Evolutionary conservation across 1,140 invertebrate genomes (phyloP), one percentile per base, ranked within the genome.

Genomic region (Limonius californicus): DNA sequence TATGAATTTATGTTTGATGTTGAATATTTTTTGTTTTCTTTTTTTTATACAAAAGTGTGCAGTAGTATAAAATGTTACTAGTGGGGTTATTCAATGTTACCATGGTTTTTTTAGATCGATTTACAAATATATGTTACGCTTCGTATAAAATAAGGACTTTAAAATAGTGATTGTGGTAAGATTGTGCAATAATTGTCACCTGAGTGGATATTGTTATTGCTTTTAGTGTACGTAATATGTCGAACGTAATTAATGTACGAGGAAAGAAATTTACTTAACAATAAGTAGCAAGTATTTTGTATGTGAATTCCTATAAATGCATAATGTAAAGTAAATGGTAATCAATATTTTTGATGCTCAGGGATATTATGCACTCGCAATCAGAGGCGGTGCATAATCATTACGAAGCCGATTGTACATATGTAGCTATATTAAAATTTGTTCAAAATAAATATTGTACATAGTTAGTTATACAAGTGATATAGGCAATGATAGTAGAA

Each of bases 291-390:
- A 50, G 19, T 50, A 50, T 50, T 50, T 50, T 50, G 45, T 14
- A 21, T 50, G n/a, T 14, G n/a, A 50, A 8, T 50, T 50, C 45
- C 45, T 50, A 50, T 21, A 18, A 50, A 12, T 18, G 45, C 45
- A 45, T 45, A 45, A 45, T 45, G 16, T 45, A 45, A 45, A 45
- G 42, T 4, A 19, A 50, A 50, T 50, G 45, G 45, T 50, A 50
- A 50, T 50, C 45, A 18, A 50, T 50, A 55, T 35, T 55, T 55
- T 35, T 30, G 54, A 35, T 55, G 54, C 30, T 55, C 30, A 27
- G 21, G 21, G 54, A 35, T 11, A 14, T 4, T 56, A 47, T 27
- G 39, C 16, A 57, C n/a, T 14, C 11, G 12, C 12, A 50, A 23
- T 16, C 12, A n/a, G 14, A 16, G n/a, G 20, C 30, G 11, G 7